phyloP scores from a whole-genome alignment of 2,113 vertebrate genomes.

The Perccottus glenii region DNA sequence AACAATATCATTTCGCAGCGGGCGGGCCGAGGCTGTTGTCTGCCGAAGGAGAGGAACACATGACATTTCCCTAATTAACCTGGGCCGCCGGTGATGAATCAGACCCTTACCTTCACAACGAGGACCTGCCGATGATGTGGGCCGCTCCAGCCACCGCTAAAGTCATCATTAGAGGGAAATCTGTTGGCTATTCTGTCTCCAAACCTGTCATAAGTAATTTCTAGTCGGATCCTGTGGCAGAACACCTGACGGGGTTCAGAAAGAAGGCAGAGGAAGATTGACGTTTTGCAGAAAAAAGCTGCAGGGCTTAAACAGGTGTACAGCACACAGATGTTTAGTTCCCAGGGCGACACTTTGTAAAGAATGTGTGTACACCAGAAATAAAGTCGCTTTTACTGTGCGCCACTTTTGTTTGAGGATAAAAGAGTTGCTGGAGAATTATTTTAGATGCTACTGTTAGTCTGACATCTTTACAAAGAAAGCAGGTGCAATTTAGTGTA shows the following conservation, averaged over 20 bases:
- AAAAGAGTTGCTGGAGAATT: background rate
- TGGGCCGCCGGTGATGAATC: conserved; percentile 34
- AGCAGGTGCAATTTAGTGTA: no score
- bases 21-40: conserved; percentile 56
- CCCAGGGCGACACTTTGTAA: conserved; percentile 3
- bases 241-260: conserved; percentile 42
- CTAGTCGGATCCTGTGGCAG: conserved; percentile 21
- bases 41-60: conserved; percentile 39
- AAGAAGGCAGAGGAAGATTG: conserved; percentile 19
- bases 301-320: background rate
- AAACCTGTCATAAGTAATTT: conserved; percentile 25
- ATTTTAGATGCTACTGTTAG: no score
- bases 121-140: conserved; percentile 20
- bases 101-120: conserved; percentile 23
- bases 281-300: conserved; percentile 10
- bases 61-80: conserved; percentile 78
- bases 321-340: conserved; percentile 14
- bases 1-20: conserved; percentile 62
- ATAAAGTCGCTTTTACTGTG: background rate
- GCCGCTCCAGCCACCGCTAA: conserved; percentile 15
- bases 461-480: no score
- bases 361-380: conserved; percentile 5
- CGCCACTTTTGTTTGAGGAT: background rate
- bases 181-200: conserved; percentile 28
- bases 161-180: conserved; percentile 62